These are phyloP conservation scores for Plagodis dolabraria DNA, from an alignment of 2,888 invertebrate genomes.

Conservation along the genomic window DNA sequence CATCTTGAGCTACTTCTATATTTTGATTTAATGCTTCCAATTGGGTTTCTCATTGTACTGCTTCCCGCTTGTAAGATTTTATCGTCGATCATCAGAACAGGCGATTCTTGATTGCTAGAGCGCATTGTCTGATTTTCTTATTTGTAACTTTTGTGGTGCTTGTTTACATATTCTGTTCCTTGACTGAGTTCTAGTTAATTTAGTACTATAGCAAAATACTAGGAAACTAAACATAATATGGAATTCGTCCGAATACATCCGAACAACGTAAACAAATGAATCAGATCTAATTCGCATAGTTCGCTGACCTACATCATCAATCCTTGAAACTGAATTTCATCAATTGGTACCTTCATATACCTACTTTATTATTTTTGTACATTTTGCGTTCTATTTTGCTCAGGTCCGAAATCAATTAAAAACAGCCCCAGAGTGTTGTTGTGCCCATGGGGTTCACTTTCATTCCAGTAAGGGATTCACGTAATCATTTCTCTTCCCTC, in stretches of 20 bases:
- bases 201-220: background rate
- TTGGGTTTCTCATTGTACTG: too few relatives aligned
- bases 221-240: background rate
- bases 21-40: too few relatives aligned
- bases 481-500: constrained; percentile 21
- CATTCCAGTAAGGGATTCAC: constrained; percentile 9
- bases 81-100: too few relatives aligned
- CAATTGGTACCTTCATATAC: too few relatives aligned
- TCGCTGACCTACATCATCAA: constrained; percentile 8
- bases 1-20: too few relatives aligned
- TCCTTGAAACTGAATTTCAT: constrained; percentile 8
- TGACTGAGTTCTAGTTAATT: background rate
- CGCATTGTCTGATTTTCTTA: too few relatives aligned
- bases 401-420: constrained; percentile 32
- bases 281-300: constrained; percentile 1
- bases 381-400: constrained; percentile 9
- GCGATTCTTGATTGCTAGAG: too few relatives aligned
- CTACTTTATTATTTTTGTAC: constrained; percentile 1
- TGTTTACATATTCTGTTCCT: background rate
- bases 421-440: constrained; percentile 19
- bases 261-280: constrained; percentile 2
- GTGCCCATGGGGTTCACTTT: constrained; percentile 8
- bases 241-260: background rate
- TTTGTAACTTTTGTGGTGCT: too few relatives aligned
- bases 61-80: too few relatives aligned